Percentiles rank a stretch among this genome's conserved stretches.
Conservation (phyloP, 2,113 vertebrate species). For the Pelmatolapia mariae region DNA sequence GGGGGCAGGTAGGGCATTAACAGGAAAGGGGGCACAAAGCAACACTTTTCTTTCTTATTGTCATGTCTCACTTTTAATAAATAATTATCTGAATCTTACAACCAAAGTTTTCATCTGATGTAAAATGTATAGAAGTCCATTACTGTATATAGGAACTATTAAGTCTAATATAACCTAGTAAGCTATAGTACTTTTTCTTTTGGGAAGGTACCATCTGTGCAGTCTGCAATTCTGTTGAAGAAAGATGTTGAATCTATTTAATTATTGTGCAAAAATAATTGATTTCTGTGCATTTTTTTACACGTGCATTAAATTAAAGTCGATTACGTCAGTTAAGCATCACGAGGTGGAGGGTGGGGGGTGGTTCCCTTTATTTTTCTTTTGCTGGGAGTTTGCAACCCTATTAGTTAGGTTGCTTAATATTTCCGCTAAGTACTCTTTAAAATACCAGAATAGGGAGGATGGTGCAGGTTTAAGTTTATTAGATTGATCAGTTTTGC, state of each 20-base stretch:
- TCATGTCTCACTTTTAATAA: no score
- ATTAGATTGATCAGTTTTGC: background rate
- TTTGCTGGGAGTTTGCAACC: accelerated
- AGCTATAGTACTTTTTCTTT: accelerated
- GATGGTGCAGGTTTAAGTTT: accelerated
- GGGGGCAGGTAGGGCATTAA: no score
- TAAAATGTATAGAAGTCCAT: no score
- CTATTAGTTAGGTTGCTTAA: background rate
- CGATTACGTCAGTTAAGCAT: accelerated
- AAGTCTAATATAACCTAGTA: no score
- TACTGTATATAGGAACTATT: no score
- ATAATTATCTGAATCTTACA: no score
- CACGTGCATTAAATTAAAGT: background rate
- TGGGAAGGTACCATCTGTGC: background rate
- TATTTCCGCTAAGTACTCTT: accelerated
- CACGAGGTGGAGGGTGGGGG: accelerated
- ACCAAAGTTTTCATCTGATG: no score
- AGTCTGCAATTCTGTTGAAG: background rate
- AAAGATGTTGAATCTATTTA: background rate
- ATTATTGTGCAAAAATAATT: background rate
- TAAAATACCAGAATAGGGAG: accelerated
- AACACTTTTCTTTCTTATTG: no score
- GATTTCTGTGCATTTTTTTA: background rate
- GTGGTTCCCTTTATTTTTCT: accelerated
- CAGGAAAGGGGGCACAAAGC: no score